These are phyloP conservation scores for Hypomecis punctinalis DNA, from an alignment of 2,888 invertebrate genomes.

Conservation along the genomic window DNA sequence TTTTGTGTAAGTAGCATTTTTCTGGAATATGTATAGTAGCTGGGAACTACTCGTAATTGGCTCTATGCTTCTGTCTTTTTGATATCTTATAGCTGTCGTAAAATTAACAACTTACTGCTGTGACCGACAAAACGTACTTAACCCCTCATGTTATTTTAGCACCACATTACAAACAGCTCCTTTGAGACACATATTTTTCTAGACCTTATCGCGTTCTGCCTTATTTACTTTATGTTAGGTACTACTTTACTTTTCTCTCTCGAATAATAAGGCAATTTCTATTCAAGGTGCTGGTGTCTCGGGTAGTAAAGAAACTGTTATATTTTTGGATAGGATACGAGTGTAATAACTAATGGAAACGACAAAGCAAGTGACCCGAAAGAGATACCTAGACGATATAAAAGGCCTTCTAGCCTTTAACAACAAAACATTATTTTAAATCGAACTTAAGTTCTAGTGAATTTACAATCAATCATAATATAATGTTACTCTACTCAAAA, in stretches of 20 bases:
- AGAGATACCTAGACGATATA: neutral
- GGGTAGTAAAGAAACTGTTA: slow-evolving; percentile 23
- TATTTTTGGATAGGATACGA: slow-evolving; percentile 25
- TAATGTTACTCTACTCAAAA: too few relatives aligned
- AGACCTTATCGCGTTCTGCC: slow-evolving; percentile 49
- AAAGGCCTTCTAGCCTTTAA: too few relatives aligned
- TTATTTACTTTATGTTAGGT: slow-evolving; percentile 55
- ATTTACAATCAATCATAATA: too few relatives aligned
- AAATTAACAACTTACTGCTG: too few relatives aligned
- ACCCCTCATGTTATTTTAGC: slow-evolving; percentile 49
- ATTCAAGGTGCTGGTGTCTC: slow-evolving; percentile 37
- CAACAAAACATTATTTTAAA: too few relatives aligned
- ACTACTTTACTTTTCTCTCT: slow-evolving; percentile 39
- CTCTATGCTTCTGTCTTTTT: neutral
- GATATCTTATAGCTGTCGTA: neutral
- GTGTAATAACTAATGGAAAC: slow-evolving; percentile 9
- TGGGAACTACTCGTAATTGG: neutral
- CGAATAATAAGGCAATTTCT: slow-evolving; percentile 41
- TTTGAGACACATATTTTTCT: slow-evolving; percentile 61
- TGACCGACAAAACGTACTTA: too few relatives aligned
- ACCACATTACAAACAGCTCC: slow-evolving; percentile 61
- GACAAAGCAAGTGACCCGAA: neutral
- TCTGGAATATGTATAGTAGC: neutral
- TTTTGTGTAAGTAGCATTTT: slow-evolving; percentile 7
- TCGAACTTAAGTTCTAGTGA: too few relatives aligned